Evolutionary conservation across 2,888 invertebrate species (phyloP).

Genomic region (Germaria angustata): DNA sequence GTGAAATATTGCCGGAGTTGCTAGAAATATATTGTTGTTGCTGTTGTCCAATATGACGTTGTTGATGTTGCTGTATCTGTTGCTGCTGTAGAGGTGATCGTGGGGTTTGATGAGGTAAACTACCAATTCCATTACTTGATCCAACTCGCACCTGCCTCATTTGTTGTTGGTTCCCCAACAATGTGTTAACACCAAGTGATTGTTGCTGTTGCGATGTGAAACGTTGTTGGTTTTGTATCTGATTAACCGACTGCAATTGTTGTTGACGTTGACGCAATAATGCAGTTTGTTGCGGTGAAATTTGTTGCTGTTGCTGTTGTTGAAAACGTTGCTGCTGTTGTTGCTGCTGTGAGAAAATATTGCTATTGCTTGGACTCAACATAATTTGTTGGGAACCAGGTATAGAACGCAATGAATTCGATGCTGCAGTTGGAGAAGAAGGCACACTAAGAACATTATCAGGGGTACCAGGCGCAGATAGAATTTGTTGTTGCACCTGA

Average conservation of each 20-base stretch:
- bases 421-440: conserved; percentile 73
- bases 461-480: conserved; percentile 57
- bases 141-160: conserved; percentile 72
- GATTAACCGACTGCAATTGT: conserved; percentile 56
- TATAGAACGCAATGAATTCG: conserved; percentile 71
- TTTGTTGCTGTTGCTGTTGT: conserved; percentile 72
- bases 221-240: conserved; percentile 61
- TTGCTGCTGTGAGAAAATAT: conserved; percentile 72
- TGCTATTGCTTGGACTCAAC: conserved; percentile 73
- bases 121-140: conserved; percentile 4
- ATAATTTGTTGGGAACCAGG: conserved; percentile 71
- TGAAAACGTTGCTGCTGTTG: conserved; percentile 64
- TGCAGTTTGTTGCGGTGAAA: conserved; percentile 68
- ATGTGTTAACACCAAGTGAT: conserved; percentile 73
- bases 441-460: conserved; percentile 72
- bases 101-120: conserved; percentile 50
- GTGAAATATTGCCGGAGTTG: conserved; percentile 70
- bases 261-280: conserved; percentile 70
- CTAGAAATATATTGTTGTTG: conserved; percentile 52
- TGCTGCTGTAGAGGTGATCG: conserved; percentile 69
- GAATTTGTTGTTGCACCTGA: conserved; percentile 67
- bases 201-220: conserved; percentile 73
- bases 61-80: conserved; percentile 71
- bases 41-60: conserved; percentile 58
- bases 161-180: conserved; percentile 69